phyloP scores from a whole-genome alignment of 2,797 vertebrate genomes.

The Emydoidea blandingii region DNA sequence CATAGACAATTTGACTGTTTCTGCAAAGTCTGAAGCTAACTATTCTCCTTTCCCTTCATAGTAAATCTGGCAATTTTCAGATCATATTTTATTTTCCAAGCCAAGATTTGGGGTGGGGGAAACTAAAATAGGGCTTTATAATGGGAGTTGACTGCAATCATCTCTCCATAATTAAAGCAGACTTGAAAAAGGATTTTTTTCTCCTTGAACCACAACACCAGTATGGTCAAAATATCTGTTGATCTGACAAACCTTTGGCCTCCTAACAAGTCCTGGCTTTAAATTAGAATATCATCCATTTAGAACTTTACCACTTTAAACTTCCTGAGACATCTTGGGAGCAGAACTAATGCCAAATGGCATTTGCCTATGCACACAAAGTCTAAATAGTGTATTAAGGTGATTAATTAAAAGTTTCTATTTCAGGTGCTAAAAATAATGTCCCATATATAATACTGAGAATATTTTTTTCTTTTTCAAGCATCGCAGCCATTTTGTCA shows the following conservation, averaged over 20 bases:
- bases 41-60: neutral
- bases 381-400: neutral
- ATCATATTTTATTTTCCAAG: neutral
- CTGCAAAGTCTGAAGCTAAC: neutral
- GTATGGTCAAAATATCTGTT: neutral
- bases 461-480: neutral
- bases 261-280: neutral
- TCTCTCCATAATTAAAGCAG: neutral
- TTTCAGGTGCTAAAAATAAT: neutral
- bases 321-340: neutral
- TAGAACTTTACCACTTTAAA: slow-evolving; percentile 1
- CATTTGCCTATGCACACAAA: neutral
- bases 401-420: neutral
- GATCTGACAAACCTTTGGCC: neutral
- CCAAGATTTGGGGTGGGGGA: neutral
- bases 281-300: neutral
- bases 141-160: neutral
- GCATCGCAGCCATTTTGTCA: neutral
- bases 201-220: neutral
- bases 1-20: neutral
- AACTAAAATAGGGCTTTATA: neutral
- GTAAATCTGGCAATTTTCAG: neutral
- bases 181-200: neutral
- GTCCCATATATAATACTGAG: neutral
- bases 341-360: neutral